A percentile compares a stretch with the other conserved stretches of the same genome.
Conservation (phyloP, 2,113 vertebrate species). For the Pseudonaja textilis region DNA sequence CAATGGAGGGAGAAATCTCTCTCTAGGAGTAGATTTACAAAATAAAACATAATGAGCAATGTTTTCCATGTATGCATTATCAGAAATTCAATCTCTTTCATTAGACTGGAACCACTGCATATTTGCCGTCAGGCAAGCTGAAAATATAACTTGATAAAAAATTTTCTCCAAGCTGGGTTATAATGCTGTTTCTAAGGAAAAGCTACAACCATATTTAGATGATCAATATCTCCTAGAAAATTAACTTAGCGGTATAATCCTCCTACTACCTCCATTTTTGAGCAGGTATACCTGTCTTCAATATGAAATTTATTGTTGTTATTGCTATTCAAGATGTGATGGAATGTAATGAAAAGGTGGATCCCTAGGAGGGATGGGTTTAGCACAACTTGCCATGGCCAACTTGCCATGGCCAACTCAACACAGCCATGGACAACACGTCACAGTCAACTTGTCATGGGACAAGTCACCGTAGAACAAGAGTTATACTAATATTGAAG, state of each 20-base stretch:
- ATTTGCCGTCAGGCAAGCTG: neutral
- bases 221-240: neutral
- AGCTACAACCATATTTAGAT: neutral
- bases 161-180: neutral
- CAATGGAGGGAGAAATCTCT: neutral
- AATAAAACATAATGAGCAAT: neutral
- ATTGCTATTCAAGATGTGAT: neutral
- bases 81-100: neutral
- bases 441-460: neutral
- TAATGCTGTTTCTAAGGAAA: neutral
- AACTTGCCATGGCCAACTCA: neutral
- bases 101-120: neutral
- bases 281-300: neutral
- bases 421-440: neutral
- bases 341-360: neutral
- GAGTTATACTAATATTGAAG: neutral
- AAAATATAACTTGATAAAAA: neutral
- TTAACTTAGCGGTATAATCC: neutral
- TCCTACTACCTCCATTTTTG: neutral
- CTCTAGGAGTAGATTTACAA: neutral
- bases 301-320: neutral
- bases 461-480: neutral
- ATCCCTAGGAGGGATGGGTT: neutral
- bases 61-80: neutral
- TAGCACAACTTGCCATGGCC: neutral